Evolutionary conservation across 2,888 invertebrate genomes (phyloP).

Genomic region (Cyrtodaria siliqua): DNA sequence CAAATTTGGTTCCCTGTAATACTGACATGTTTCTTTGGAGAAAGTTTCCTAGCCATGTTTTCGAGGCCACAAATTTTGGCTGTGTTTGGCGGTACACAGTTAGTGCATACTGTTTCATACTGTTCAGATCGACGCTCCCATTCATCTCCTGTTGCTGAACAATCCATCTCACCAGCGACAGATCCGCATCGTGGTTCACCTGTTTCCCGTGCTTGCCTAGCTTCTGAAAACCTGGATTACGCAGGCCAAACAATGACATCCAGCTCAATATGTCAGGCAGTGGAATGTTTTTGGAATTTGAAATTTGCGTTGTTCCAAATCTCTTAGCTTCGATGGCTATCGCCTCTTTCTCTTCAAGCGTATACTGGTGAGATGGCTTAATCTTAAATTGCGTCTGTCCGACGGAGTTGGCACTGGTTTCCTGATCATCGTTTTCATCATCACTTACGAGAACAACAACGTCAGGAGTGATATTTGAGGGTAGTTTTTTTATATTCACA

Average conservation of each 20-base stretch:
- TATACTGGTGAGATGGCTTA: slow-evolving; percentile 14
- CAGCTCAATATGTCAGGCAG: slow-evolving; percentile 52
- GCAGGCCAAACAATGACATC: slow-evolving; percentile 60
- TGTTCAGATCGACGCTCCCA: slow-evolving; percentile 48
- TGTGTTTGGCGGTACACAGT: slow-evolving; percentile 46
- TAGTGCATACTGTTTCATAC: slow-evolving; percentile 54
- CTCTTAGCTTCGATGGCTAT: slow-evolving; percentile 61
- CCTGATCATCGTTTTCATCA: slow-evolving; percentile 35
- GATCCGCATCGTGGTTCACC: slow-evolving; percentile 51
- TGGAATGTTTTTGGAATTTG: slow-evolving; percentile 48
- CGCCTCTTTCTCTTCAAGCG: slow-evolving; percentile 52
- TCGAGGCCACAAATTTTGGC: slow-evolving; percentile 55
- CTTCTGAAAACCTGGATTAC: slow-evolving; percentile 30
- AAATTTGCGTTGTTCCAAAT: slow-evolving; percentile 53
- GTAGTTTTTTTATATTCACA: slow-evolving; percentile 55
- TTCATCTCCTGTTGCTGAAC: slow-evolving; percentile 53
- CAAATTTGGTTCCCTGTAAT: slow-evolving; percentile 54
- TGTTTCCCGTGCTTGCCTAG: slow-evolving; percentile 39
- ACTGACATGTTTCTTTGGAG: slow-evolving; percentile 53
- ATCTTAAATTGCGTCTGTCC: slow-evolving; percentile 5
- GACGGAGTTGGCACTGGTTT: neutral
- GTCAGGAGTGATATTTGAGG: slow-evolving; percentile 53
- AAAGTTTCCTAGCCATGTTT: slow-evolving; percentile 60
- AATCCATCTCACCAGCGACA: slow-evolving; percentile 56
- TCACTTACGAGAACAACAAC: slow-evolving; percentile 56